Evolutionary conservation across 2,888 invertebrate genomes (phyloP).

Genomic region (Escarpia spicata): DNA sequence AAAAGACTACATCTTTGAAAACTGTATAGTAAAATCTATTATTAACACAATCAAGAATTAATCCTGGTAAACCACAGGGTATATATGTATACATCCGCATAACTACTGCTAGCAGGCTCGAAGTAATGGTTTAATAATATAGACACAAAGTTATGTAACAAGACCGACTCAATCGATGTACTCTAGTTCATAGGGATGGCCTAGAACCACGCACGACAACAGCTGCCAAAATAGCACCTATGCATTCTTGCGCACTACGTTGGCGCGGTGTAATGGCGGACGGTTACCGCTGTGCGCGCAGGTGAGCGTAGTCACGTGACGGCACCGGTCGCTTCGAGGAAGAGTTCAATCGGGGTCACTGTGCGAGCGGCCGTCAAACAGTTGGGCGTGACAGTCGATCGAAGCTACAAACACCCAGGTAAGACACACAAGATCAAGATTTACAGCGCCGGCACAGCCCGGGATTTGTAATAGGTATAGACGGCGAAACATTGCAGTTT

Average conservation of each 20-base stretch:
- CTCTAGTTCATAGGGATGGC: neutral
- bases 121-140: neutral
- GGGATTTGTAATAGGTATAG: neutral
- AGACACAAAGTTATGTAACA: neutral
- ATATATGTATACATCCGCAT: neutral
- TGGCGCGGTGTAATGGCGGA: conserved; percentile 1
- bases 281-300: neutral
- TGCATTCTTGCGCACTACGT: neutral
- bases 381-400: neutral
- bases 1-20: no score
- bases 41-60: neutral
- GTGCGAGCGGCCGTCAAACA: neutral
- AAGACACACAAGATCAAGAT: neutral
- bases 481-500: neutral
- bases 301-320: neutral
- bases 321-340: conserved; percentile 4
- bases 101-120: neutral
- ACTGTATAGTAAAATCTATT: neutral
- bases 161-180: neutral
- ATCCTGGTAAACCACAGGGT: neutral
- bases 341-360: conserved; percentile 5
- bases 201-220: neutral
- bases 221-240: neutral
- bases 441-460: neutral
- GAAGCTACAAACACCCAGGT: neutral